These are phyloP conservation scores for Eupithecia insigniata DNA, from an alignment of 2,888 invertebrate species.

Conservation along the genomic window DNA sequence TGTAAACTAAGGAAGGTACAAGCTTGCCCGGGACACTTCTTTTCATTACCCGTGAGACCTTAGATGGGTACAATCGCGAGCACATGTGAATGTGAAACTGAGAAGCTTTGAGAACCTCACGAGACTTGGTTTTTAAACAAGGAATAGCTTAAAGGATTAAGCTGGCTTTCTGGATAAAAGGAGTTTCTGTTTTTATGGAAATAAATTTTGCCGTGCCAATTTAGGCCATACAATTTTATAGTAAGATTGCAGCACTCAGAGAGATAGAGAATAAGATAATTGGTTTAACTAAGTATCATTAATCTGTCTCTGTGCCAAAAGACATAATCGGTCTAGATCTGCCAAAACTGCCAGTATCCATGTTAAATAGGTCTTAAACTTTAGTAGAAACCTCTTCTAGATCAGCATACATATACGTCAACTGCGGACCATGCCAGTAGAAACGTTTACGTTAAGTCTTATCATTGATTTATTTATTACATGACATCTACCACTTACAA, in stretches of 20 bases:
- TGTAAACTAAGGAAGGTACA: constrained; percentile 58
- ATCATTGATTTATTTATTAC: too few species aligned
- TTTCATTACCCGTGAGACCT: constrained; percentile 68
- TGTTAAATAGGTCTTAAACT: not conserved
- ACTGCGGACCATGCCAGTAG: not conserved
- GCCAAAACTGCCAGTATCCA: not conserved
- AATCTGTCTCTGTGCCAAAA: not conserved
- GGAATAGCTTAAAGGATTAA: constrained; percentile 11
- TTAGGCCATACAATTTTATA: not conserved
- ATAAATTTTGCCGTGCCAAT: not conserved
- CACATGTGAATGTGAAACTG: constrained; percentile 51
- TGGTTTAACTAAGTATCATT: not conserved
- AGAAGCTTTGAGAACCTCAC: constrained; percentile 7
- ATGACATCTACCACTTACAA: not conserved
- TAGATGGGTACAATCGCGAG: constrained; percentile 57
- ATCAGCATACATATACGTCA: too few species aligned
- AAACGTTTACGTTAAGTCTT: not conserved
- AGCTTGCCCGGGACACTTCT: constrained; percentile 62
- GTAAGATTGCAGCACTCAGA: not conserved
- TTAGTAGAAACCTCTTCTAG: not conserved
- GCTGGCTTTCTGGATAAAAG: constrained; percentile 3
- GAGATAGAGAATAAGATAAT: not conserved
- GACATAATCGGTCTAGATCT: too few species aligned
- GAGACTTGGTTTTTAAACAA: constrained; percentile 10
- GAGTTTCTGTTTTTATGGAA: not conserved